phyloP scores from a whole-genome alignment of 2,888 invertebrate species.

The Caenorhabditis doughertyi region DNA sequence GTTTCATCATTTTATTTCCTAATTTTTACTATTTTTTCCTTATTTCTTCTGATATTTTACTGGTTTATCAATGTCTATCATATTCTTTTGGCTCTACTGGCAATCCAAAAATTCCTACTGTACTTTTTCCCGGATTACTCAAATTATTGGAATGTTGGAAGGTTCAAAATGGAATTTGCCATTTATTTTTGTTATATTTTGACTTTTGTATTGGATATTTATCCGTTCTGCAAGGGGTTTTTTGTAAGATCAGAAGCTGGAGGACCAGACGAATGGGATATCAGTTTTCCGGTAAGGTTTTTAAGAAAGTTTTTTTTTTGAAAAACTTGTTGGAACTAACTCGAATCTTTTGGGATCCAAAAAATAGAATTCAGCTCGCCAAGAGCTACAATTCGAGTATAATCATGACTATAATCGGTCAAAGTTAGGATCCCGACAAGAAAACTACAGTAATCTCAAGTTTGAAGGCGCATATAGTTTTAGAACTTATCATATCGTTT shows the following conservation, averaged over 20 bases:
- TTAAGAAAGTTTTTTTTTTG: too few species aligned
- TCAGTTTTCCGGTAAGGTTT: neutral
- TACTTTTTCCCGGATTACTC: neutral
- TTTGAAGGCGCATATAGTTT: too few species aligned
- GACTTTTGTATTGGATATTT: neutral
- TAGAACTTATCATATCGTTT: too few species aligned
- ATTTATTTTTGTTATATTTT: neutral
- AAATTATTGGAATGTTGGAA: neutral
- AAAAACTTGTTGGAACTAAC: too few species aligned
- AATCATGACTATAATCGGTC: too few species aligned
- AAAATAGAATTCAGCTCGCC: too few species aligned
- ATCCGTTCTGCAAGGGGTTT: neutral
- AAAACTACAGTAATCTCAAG: too few species aligned
- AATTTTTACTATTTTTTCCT: neutral
- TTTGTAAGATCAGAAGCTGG: neutral
- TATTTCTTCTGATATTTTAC: neutral
- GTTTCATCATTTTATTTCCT: too few species aligned
- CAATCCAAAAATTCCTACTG: neutral
- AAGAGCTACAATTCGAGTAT: too few species aligned
- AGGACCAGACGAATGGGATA: too few species aligned
- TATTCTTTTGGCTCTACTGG: neutral
- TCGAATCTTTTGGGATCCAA: too few species aligned
- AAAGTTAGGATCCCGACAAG: too few species aligned
- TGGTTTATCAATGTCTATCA: neutral
- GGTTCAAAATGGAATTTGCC: neutral